Evolutionary conservation across 2,888 invertebrate genomes (phyloP).

Genomic region (Tryphoninae sp.): DNA sequence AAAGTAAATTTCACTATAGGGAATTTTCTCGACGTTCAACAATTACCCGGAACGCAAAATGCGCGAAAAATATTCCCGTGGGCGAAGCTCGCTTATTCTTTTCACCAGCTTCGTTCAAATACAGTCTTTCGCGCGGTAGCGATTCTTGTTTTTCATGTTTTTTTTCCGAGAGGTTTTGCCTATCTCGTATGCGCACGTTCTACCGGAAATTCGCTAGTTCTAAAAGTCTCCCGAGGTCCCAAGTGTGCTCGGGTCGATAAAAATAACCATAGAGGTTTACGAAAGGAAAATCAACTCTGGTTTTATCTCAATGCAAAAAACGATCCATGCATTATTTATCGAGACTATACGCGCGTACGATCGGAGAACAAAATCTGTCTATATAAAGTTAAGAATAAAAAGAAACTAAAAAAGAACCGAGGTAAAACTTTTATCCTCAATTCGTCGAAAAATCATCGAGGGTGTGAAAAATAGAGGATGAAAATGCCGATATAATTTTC

Average conservation of each 20-base stretch:
- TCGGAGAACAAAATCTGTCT: neutral
- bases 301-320: neutral
- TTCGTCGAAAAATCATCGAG: too few species aligned
- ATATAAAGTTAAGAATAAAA: neutral
- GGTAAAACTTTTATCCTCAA: too few species aligned
- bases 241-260: neutral
- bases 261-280: neutral
- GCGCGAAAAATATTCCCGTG: neutral
- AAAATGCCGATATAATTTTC: too few species aligned
- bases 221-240: neutral
- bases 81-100: neutral
- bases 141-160: neutral
- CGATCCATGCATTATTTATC: neutral
- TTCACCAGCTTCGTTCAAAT: neutral
- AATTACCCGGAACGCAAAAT: conserved; percentile 2
- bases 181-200: neutral
- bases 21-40: conserved; percentile 9
- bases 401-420: neutral
- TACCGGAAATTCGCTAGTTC: conserved; percentile 13
- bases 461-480: too few species aligned
- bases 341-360: neutral
- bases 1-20: neutral
- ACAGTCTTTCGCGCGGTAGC: neutral
- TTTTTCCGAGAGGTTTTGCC: neutral
- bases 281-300: neutral